Evolutionary conservation across 2,797 vertebrate genomes (phyloP).

Genomic region (Lacerta agilis): DNA sequence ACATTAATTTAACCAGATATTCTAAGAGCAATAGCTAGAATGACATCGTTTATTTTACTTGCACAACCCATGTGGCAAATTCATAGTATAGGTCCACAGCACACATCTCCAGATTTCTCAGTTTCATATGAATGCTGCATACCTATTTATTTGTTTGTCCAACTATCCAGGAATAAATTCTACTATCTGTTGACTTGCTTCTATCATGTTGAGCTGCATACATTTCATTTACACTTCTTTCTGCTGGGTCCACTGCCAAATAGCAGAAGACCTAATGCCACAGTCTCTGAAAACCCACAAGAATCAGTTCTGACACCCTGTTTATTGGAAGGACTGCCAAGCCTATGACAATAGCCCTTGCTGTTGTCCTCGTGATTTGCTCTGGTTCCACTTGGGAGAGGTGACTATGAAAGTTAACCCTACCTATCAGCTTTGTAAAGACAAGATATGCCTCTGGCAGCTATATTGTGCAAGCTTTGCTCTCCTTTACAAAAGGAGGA

Average conservation of each 20-base stretch:
- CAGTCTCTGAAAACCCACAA: constrained; percentile 18
- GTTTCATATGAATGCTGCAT: constrained; percentile 53
- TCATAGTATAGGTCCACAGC: constrained; percentile 56
- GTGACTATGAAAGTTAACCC: background rate
- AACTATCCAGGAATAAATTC: constrained; percentile 5
- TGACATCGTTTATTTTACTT: constrained; percentile 58
- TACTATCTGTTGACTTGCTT: constrained; percentile 30
- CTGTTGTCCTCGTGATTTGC: background rate
- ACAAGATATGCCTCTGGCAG: background rate
- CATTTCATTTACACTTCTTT: constrained; percentile 42
- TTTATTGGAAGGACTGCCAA: constrained; percentile 3
- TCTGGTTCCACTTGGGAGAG: background rate
- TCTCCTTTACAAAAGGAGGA: background rate
- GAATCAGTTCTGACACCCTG: constrained; percentile 48
- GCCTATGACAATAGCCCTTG: background rate
- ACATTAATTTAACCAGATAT: constrained; percentile 39
- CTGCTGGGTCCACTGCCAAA: constrained; percentile 42
- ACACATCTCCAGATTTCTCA: constrained; percentile 54
- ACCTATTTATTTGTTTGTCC: background rate
- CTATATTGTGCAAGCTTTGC: background rate
- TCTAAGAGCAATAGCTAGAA: constrained; percentile 36
- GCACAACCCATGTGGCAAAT: constrained; percentile 36
- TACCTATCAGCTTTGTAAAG: constrained; percentile 4
- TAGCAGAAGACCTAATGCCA: constrained; percentile 23
- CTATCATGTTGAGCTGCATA: constrained; percentile 37